Evolutionary conservation across 2,113 vertebrate species (phyloP).

Genomic region (Meriones unguiculatus): DNA sequence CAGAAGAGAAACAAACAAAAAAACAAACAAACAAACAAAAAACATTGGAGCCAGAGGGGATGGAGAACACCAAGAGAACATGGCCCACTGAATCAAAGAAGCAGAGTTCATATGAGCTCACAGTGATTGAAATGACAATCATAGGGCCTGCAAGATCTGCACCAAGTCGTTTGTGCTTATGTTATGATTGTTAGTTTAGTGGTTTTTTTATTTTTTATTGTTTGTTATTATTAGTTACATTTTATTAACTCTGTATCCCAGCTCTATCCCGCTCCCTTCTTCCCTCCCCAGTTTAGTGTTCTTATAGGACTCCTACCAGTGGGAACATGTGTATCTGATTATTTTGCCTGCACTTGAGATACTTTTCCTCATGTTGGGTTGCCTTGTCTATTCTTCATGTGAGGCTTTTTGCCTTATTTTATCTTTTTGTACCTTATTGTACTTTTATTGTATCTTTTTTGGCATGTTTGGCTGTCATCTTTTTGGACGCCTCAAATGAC

Average conservation of each 20-base stretch:
- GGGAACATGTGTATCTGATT: not conserved
- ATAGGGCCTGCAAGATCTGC: accelerated
- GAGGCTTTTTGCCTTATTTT: not conserved
- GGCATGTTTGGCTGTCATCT: not conserved
- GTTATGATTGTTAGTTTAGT: not conserved
- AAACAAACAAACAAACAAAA: not conserved
- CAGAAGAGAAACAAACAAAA: not conserved
- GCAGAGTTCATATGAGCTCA: not conserved
- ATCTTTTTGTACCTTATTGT: not conserved
- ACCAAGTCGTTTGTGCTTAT: not conserved
- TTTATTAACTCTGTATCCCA: too few relatives aligned
- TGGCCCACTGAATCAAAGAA: not conserved
- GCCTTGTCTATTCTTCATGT: not conserved
- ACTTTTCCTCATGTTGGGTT: not conserved
- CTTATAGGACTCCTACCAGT: not conserved
- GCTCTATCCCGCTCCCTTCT: too few relatives aligned
- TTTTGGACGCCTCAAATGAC: too few relatives aligned
- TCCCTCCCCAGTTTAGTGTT: not conserved
- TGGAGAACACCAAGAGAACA: not conserved
- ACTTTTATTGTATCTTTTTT: not conserved
- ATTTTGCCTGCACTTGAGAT: not conserved
- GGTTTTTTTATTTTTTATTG: not conserved
- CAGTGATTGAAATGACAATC: not conserved
- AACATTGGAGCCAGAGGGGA: not conserved
- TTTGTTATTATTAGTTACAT: too few relatives aligned